phyloP scores from a whole-genome alignment of 2,113 vertebrate species.

The Alligator sinensis region DNA sequence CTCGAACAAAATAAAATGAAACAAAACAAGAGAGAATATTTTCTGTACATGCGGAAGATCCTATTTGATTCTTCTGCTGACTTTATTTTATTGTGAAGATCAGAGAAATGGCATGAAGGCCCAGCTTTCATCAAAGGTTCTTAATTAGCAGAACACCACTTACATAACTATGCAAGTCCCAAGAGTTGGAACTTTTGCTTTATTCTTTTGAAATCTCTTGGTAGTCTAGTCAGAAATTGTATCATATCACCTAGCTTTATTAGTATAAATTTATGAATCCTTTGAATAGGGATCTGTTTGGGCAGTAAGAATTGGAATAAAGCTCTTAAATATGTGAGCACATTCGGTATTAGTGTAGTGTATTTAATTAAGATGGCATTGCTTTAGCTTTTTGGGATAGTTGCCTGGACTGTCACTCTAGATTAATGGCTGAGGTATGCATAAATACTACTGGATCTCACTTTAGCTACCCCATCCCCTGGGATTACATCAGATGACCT shows the following conservation, averaged over 20 bases:
- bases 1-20: neutral
- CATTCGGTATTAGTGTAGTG: conserved; percentile 4
- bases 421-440: conserved; percentile 1
- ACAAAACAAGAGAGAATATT: neutral
- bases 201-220: neutral
- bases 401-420: conserved; percentile 16
- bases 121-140: neutral
- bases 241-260: neutral
- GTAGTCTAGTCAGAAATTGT: neutral
- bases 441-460: conserved; percentile 14
- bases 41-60: neutral
- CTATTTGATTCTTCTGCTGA: neutral
- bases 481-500: neutral
- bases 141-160: neutral
- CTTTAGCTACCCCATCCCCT: conserved; percentile 8
- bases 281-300: neutral
- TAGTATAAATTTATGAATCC: neutral
- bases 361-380: conserved; percentile 14
- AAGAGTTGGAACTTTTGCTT: neutral
- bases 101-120: neutral
- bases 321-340: neutral
- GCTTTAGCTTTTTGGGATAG: neutral
- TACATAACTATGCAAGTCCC: neutral
- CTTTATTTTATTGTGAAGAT: neutral
- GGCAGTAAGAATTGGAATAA: neutral